Evolutionary conservation across 2,888 invertebrate species (phyloP), one percentile per base, ranked within the genome.

Genomic region (Euzophera pinguis): DNA sequence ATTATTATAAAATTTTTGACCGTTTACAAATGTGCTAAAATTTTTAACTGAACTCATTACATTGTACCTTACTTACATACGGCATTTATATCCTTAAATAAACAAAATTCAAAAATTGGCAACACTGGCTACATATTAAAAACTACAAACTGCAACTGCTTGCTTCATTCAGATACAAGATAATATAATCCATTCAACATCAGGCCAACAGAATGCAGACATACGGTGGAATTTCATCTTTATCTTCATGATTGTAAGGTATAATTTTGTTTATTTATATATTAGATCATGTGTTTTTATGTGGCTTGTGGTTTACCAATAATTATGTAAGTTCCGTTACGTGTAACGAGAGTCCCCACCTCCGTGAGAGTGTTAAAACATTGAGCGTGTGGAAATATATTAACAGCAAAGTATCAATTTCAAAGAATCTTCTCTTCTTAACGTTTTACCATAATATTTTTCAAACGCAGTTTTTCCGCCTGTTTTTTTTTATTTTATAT

Each of bases 321-420:
- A 77, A 80, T 81, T 81, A 79, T 73, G 73, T 78, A 78, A 80
- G 75, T 69, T 73, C 74, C 74, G 75, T 75, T 79, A 75, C 70
- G 70, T 63, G 61, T 65, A 62, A 60, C 59, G 63, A 61, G 61
- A 57, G 65, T 67, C 65, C 66, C 71, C 73, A 72, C 73, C 73
- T 71, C 66, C 60, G 50, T 16, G 16, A 39, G 39, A 39, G 39
- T 39, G 10, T 13, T 8, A 39, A 39, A 39, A 7, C 16, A 39
- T 2, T 16, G 39, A 39, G 9, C 9, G 9, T 39, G 9, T 7
- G 16, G 39, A 39, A 39, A 3, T 22, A 22, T 22, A 22, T 5
- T 2, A 5, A 3, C 22, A 22, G 2, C 22, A 22, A 22, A 5
- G 22, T 22, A 22, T 22, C 22, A n/a, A n/a, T n/a, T n/a, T n/a